These are phyloP conservation scores for Holothuria scabra DNA, from an alignment of 53 echinoderm and acorn worm genomes.

Conservation along the genomic window DNA sequence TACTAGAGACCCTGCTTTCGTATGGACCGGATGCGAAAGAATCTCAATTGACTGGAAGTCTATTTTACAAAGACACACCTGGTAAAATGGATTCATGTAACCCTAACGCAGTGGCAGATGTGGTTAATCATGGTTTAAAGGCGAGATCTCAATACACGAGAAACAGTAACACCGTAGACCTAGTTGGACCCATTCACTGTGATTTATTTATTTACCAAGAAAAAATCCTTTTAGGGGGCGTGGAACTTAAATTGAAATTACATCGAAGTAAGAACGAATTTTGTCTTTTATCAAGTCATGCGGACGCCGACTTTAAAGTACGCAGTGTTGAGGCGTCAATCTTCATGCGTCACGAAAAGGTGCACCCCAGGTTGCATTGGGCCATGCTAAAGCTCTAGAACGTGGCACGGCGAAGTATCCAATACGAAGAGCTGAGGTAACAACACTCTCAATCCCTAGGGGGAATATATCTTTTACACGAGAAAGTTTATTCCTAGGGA, in stretches of 20 bases:
- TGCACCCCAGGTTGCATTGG: constrained; percentile 62
- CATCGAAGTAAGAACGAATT: constrained; percentile 53
- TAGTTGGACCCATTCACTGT: constrained; percentile 46
- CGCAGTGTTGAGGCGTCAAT: constrained; percentile 51
- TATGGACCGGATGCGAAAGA: constrained; percentile 66
- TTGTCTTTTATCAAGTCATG: constrained; percentile 16
- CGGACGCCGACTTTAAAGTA: constrained; percentile 47
- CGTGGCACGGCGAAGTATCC: too few species aligned
- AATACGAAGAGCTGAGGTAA: constrained; percentile 44
- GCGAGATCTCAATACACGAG: background rate
- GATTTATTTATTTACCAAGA: constrained; percentile 71
- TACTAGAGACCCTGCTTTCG: constrained; percentile 60
- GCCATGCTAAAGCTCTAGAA: constrained; percentile 39
- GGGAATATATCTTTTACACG: too few species aligned
- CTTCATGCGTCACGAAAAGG: constrained; percentile 30
- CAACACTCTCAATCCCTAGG: constrained; percentile 18
- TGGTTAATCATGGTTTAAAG: constrained; percentile 17
- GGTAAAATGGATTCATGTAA: background rate
- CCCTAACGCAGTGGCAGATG: background rate
- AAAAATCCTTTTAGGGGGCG: constrained; percentile 54
- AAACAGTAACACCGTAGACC: constrained; percentile 9
- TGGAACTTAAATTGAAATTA: constrained; percentile 68
- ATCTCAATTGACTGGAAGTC: constrained; percentile 60
- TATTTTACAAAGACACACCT: constrained; percentile 69
- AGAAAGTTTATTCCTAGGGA: too few species aligned